phyloP scores from a whole-genome alignment of 1,140 invertebrate species.

The Meteorus sp. region DNA sequence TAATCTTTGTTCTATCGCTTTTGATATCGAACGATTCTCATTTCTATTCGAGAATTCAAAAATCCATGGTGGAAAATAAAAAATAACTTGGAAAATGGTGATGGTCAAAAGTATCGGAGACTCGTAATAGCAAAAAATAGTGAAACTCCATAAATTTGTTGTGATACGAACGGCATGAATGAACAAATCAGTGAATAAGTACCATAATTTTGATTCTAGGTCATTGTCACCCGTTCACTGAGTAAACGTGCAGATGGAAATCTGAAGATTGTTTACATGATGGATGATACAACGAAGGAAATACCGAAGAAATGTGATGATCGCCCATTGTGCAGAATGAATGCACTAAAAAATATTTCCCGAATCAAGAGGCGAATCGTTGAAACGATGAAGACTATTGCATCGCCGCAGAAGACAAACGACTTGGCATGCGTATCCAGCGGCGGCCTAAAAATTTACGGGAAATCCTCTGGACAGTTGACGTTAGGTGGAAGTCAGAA shows the following conservation, averaged over 20 bases:
- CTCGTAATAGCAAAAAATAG: too few relatives aligned
- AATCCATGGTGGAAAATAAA: too few relatives aligned
- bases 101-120: too few relatives aligned
- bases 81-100: too few relatives aligned
- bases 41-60: too few relatives aligned
- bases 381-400: slow-evolving; percentile 30
- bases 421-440: slow-evolving; percentile 16
- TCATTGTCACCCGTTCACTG: slow-evolving; percentile 1
- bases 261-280: slow-evolving; percentile 6
- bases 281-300: background rate
- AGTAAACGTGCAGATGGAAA: slow-evolving; percentile 17
- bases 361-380: slow-evolving; percentile 26
- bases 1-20: too few relatives aligned
- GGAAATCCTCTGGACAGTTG: background rate
- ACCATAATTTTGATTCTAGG: background rate
- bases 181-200: background rate
- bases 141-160: background rate
- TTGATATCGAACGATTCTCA: too few relatives aligned
- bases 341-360: slow-evolving; percentile 19
- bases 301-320: background rate
- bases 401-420: slow-evolving; percentile 27
- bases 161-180: background rate
- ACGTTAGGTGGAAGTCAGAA: background rate
- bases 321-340: background rate
- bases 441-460: slow-evolving; percentile 6